Percentiles rank a stretch among this genome's conserved stretches.
These are phyloP conservation scores for Dolichallabes microphthalmus DNA, from an alignment of 2,113 vertebrate species.

Conservation along the genomic window DNA sequence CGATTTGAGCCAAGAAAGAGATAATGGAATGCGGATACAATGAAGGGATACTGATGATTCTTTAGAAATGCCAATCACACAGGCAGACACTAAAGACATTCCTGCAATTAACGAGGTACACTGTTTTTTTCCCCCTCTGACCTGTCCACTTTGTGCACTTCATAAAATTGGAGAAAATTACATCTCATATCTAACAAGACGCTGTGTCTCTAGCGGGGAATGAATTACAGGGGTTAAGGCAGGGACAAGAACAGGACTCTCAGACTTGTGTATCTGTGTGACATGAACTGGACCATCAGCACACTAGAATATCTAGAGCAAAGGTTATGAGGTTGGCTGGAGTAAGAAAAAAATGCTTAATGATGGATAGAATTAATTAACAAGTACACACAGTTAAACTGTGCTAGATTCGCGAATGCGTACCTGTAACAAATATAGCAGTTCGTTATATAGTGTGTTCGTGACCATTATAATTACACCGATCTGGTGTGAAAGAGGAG, in stretches of 20 bases:
- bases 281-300: conserved; percentile 9
- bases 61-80: conserved; percentile 56
- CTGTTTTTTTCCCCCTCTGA: not conserved
- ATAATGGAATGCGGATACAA: conserved; percentile 55
- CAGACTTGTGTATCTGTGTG: conserved; percentile 19
- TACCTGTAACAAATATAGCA: not conserved
- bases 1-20: conserved; percentile 47
- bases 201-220: conserved; percentile 2
- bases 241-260: conserved; percentile 29
- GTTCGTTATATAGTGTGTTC: not conserved
- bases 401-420: not conserved
- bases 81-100: conserved; percentile 30
- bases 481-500: conserved; percentile 30
- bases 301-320: conserved; percentile 32
- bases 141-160: not conserved
- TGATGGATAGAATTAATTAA: conserved; percentile 42
- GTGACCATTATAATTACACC: conserved; percentile 6
- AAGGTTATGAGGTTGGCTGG: conserved; percentile 5
- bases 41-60: conserved; percentile 54
- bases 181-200: conserved; percentile 35
- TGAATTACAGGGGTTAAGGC: conserved; percentile 24
- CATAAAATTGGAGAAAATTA: conserved; percentile 45
- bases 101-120: conserved; percentile 42
- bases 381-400: not conserved
- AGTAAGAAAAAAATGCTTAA: conserved; percentile 36